Percentiles rank a stretch among this genome's conserved stretches.
Conservation (phyloP, 2,888 invertebrate genomes). For the Beris morrisii region DNA sequence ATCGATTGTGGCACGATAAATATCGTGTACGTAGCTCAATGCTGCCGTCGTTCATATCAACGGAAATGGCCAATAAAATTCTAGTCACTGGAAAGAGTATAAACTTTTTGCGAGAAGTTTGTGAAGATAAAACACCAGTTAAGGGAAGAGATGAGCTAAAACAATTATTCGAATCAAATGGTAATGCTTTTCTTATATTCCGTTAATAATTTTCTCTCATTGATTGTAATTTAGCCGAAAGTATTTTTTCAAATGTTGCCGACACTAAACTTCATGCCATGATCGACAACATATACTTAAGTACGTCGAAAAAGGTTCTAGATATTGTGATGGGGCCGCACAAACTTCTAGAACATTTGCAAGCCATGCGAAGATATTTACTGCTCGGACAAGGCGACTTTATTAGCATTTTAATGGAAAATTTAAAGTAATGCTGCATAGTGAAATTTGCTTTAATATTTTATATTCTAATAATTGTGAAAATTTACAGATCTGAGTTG, state of each 20-base stretch:
- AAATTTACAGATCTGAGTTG: conserved; percentile 72
- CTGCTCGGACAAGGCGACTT: conserved; percentile 96
- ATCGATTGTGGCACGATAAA: conserved; percentile 93
- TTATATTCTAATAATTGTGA: not conserved
- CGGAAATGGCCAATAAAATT: conserved; percentile 80
- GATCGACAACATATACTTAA: conserved; percentile 81
- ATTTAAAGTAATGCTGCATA: conserved; percentile 68
- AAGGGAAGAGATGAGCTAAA: conserved; percentile 63
- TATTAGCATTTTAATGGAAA: conserved; percentile 88
- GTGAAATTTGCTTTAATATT: not conserved
- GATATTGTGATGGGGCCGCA: conserved; percentile 85
- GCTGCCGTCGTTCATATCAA: conserved; percentile 87
- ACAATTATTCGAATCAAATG: conserved; percentile 59
- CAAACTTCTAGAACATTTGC: conserved; percentile 85
- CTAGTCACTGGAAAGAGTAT: conserved; percentile 94
- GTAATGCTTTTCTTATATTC: conserved; percentile 41
- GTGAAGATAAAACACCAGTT: conserved; percentile 76
- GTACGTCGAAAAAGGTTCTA: conserved; percentile 83
- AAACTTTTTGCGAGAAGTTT: conserved; percentile 90
- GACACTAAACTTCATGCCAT: conserved; percentile 77
- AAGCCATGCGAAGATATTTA: conserved; percentile 87
- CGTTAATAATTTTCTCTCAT: not conserved
- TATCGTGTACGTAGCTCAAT: conserved; percentile 83
- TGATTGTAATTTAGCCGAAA: conserved; percentile 44
- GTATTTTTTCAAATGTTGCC: conserved; percentile 63